Conservation (phyloP, 2,888 invertebrate species). For the Drosophila maculinotata region DNA sequence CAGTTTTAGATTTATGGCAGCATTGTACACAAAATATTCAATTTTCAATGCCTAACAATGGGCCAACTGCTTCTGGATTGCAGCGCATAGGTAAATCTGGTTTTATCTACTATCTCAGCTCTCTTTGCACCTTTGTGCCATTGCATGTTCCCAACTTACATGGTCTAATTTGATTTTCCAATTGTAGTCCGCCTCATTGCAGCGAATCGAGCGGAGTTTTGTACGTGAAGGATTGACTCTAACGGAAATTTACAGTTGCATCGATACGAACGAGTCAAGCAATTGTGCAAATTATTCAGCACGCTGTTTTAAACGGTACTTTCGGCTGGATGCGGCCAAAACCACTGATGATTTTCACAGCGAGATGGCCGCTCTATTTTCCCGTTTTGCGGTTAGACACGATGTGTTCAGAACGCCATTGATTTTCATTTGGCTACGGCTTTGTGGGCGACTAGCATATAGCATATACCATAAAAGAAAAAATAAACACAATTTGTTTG, state of each 20-base stretch:
- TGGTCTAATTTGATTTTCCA: conserved; percentile 2
- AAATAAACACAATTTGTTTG: conserved; percentile 29
- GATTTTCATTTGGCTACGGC: conserved; percentile 51
- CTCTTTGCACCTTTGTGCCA: not conserved
- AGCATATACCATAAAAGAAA: too few species aligned
- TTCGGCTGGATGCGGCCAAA: conserved; percentile 38
- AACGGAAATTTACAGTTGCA: conserved; percentile 52
- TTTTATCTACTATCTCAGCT: conserved; percentile 15
- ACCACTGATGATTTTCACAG: conserved; percentile 52
- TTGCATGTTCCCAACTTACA: too few species aligned
- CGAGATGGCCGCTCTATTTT: conserved; percentile 17
- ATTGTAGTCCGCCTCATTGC: not conserved
- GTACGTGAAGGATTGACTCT: conserved; percentile 18
- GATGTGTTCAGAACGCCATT: conserved; percentile 56
- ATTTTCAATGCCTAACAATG: conserved; percentile 16
- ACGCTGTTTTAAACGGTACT: conserved; percentile 40
- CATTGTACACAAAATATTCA: conserved; percentile 13
- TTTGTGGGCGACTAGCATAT: conserved; percentile 11
- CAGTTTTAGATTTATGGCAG: conserved; percentile 46
- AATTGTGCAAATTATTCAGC: conserved; percentile 58
- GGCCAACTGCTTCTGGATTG: conserved; percentile 7
- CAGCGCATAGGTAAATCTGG: conserved; percentile 16
- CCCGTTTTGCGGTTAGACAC: conserved; percentile 50
- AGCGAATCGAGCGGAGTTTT: not conserved
- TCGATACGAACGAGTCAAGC: conserved; percentile 21